Percentiles rank a stretch among this genome's conserved stretches.
Evolutionary conservation across 2,888 invertebrate species (phyloP).

Genomic region (Axea sp.): DNA sequence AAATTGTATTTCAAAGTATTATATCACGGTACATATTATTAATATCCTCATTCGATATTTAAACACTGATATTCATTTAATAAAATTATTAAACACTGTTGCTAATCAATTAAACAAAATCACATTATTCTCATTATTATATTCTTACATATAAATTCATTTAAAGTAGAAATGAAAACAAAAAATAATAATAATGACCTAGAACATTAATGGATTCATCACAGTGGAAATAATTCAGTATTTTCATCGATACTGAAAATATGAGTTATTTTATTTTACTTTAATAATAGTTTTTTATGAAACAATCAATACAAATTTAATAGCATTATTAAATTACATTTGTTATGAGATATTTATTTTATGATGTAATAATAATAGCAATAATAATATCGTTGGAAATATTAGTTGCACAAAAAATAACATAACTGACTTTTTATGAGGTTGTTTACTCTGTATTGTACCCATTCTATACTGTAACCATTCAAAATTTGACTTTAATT

Average conservation of each 20-base stretch:
- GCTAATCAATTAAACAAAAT: slow-evolving; percentile 2
- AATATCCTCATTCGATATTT: not conserved
- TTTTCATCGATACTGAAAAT: not conserved
- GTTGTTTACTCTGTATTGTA: too few relatives aligned
- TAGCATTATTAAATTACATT: not conserved
- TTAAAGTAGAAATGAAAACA: too few relatives aligned
- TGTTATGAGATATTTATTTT: too few relatives aligned
- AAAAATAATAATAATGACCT: not conserved
- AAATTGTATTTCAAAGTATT: too few relatives aligned
- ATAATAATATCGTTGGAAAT: too few relatives aligned
- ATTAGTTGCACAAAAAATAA: too few relatives aligned
- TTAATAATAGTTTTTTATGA: not conserved
- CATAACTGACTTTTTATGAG: too few relatives aligned
- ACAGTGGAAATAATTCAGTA: not conserved
- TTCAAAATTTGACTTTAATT: too few relatives aligned
- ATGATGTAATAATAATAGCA: too few relatives aligned
- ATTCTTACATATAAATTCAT: slow-evolving; percentile 3
- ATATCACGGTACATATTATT: too few relatives aligned
- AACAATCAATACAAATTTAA: slow-evolving; percentile 1
- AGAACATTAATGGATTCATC: slow-evolving; percentile 3
- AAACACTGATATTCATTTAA: not conserved
- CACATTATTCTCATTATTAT: slow-evolving; percentile 1
- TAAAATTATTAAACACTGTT: not conserved
- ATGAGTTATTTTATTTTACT: not conserved
- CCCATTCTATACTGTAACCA: too few relatives aligned